These are phyloP conservation scores for Leptonema lineaticorne DNA, from an alignment of 1,140 invertebrate genomes.

Conservation along the genomic window DNA sequence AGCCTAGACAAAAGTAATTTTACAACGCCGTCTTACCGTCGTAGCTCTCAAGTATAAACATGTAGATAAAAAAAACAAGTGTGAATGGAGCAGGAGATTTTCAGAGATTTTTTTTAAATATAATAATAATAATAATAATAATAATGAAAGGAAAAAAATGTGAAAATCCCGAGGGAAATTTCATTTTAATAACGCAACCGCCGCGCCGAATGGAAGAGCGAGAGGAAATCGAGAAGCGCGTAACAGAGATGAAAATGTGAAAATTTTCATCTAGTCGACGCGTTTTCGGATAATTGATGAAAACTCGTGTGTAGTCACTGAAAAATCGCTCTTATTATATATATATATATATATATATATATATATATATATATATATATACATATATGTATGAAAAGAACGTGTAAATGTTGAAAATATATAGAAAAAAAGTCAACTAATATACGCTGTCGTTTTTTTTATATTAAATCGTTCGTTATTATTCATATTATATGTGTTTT, in stretches of 20 bases:
- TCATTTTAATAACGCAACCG: constrained; percentile 20
- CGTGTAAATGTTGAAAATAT: no score
- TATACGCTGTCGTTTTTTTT: no score
- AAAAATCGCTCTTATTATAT: background rate
- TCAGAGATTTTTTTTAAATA: no score
- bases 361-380: background rate
- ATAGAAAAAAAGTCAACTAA: no score
- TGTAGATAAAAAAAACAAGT: background rate
- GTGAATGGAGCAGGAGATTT: background rate
- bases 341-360: background rate
- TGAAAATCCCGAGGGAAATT: constrained; percentile 22
- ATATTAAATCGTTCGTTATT: no score
- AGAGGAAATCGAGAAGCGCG: background rate
- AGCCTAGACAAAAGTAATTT: constrained; percentile 30
- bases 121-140: no score
- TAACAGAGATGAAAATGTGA: no score
- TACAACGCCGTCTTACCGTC: background rate
- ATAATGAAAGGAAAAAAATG: constrained; percentile 8
- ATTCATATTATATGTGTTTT: no score
- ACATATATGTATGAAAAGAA: no score
- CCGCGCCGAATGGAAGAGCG: background rate
- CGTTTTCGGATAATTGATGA: background rate
- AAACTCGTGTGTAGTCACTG: no score
- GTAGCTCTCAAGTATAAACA: background rate
- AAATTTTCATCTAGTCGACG: background rate